A percentile compares a stretch with the other conserved stretches of the same genome.
Conservation (phyloP, 1,140 invertebrate species). For the Atta colombica region DNA sequence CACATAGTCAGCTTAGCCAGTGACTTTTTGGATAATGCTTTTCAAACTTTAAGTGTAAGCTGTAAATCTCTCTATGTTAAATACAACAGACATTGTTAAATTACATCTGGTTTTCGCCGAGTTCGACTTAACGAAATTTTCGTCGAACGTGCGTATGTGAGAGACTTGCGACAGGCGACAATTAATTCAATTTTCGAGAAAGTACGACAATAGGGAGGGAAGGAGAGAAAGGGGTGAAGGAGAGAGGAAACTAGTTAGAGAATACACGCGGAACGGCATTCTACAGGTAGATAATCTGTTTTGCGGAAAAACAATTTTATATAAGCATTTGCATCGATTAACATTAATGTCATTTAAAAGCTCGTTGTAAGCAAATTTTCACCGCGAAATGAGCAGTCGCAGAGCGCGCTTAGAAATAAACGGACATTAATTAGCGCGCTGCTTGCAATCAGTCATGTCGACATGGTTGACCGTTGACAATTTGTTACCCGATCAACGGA, state of each 20-base stretch:
- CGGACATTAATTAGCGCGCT: constrained; percentile 44
- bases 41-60: constrained; percentile 3
- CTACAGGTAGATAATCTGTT: constrained; percentile 8
- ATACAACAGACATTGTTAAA: constrained; percentile 27
- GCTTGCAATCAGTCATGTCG: constrained; percentile 54
- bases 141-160: constrained; percentile 1
- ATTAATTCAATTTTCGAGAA: constrained; percentile 47
- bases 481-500: constrained; percentile 29
- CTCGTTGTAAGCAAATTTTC: background rate
- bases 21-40: constrained; percentile 38
- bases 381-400: background rate
- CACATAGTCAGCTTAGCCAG: background rate
- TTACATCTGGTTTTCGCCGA: constrained; percentile 10
- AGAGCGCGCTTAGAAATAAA: constrained; percentile 32
- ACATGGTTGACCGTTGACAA: constrained; percentile 33
- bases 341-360: constrained; percentile 13
- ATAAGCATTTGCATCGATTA: constrained; percentile 16
- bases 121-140: constrained; percentile 14
- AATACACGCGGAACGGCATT: constrained; percentile 7
- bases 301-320: background rate
- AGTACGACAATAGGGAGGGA: background rate
- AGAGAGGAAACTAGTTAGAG: background rate
- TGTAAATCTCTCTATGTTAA: constrained; percentile 35
- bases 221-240: background rate
- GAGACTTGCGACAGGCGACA: background rate